Evolutionary conservation across 1,140 invertebrate genomes (phyloP).

Genomic region (Meteorus sp.): DNA sequence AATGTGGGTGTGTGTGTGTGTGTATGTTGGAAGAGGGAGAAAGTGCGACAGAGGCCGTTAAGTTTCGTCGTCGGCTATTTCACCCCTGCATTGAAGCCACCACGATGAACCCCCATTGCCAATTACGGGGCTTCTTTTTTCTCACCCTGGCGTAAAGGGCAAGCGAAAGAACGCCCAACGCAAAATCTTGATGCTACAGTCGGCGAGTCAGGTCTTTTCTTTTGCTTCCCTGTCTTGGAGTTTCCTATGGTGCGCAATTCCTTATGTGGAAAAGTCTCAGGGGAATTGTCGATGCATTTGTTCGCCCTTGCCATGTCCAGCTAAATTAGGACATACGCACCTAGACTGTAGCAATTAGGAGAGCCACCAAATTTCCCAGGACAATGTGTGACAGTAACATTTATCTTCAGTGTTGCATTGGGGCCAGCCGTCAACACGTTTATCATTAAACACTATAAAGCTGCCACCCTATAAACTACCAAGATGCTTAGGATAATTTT

Average conservation of each 20-base stretch:
- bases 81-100: conserved; percentile 21
- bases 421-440: background rate
- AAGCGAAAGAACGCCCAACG: conserved; percentile 2
- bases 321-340: conserved; percentile 24
- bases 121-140: conserved; percentile 37
- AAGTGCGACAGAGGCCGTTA: conserved; percentile 11
- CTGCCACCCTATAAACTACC: too few species aligned
- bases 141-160: conserved; percentile 7
- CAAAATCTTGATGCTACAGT: conserved; percentile 27
- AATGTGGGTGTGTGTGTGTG: too few species aligned
- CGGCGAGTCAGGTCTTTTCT: too few species aligned
- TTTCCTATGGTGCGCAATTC: background rate
- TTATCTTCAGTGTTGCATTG: background rate
- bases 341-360: conserved; percentile 18
- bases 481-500: conserved; percentile 5
- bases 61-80: background rate
- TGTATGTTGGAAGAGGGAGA: too few species aligned
- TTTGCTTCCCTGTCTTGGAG: background rate
- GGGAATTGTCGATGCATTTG: conserved; percentile 9
- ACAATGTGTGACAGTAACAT: background rate
- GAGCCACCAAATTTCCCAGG: conserved; percentile 1
- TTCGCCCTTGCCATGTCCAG: background rate
- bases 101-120: conserved; percentile 35
- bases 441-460: background rate
- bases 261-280: too few species aligned